phyloP scores from a whole-genome alignment of 2,888 invertebrate species.

The Mesorhabditis belari region DNA sequence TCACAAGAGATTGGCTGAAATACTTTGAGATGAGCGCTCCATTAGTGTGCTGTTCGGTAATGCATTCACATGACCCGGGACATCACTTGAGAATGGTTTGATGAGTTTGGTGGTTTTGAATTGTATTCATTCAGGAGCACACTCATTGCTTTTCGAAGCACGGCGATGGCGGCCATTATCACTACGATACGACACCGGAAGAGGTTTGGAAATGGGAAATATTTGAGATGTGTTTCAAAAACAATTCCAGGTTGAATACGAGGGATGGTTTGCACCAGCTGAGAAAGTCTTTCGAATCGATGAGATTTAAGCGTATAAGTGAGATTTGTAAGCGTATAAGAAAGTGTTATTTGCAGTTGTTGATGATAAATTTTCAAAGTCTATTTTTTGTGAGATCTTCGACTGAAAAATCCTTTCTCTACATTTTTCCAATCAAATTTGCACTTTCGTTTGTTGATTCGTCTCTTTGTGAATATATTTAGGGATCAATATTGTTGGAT shows the following conservation, averaged over 20 bases:
- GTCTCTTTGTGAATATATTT: background rate
- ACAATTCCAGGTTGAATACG: constrained; percentile 67
- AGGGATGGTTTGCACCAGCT: constrained; percentile 79
- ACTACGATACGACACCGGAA: constrained; percentile 83
- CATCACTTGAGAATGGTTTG: background rate
- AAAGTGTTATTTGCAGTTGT: too few species aligned
- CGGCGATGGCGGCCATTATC: constrained; percentile 73
- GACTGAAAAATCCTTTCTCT: background rate
- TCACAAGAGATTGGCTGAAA: constrained; percentile 71
- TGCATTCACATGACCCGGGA: constrained; percentile 74
- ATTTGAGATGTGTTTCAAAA: too few species aligned
- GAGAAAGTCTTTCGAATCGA: constrained; percentile 59
- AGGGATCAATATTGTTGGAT: background rate
- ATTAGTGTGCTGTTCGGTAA: constrained; percentile 76
- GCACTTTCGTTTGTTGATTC: background rate
- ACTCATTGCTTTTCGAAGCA: constrained; percentile 71
- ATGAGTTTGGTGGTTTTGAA: constrained; percentile 55
- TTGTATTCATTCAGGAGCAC: constrained; percentile 83
- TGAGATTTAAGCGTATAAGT: constrained; percentile 56
- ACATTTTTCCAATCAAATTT: background rate
- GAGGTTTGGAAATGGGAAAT: too few species aligned
- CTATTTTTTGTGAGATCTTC: background rate
- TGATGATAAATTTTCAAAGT: background rate
- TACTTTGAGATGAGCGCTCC: constrained; percentile 86
- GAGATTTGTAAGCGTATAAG: too few species aligned